Base-by-base conservation (phyloP, 2,888 invertebrate species). In the Polymixis lichenea region DNA sequence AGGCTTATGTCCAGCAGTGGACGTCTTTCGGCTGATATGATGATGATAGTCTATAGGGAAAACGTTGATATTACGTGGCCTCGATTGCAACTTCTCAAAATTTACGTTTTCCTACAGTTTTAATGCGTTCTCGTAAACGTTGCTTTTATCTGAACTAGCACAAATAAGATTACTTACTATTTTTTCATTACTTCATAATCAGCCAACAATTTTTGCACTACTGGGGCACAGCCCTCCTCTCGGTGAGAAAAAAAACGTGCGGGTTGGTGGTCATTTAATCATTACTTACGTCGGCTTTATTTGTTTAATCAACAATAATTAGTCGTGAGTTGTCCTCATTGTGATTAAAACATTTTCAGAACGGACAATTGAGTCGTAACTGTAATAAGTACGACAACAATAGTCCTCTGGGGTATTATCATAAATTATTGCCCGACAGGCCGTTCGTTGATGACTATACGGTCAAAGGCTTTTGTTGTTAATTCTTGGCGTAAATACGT, bases 71-170 rank as follows among this genome's bases (percentile, higher is more conserved):
- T n/a, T 66, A 51, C 9, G 15, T 28, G 60, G 15, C 70, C 70
- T 73, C 71, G 67, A 22, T 11, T 8, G 22, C 68, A 61, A 67
- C 60, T 74, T 74, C 55, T 68, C 32, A 61, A 68, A 71, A 74
- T 64, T 53, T 66, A 83, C 67, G 51, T 67, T 79, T 64, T 66
- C 55, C 25, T 43, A 17, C 55, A 64, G 2, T 70, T 67, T 22
- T 55, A 49, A 28, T 62, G 49, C 5, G 28, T 53, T 56, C 2
- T 71, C 28, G 64, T 55, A 70, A 79, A 81, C 32, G 25, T 72
- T 70, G 25, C 22, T 60, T 71, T 60, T 56, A 69, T 72, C 32
- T 56, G 28, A 81, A 78, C 78, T 61, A 65, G 58, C 32, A 58
- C 70, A 22, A 49, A n/a, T 75, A 65, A 75, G 22, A 56, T n/a